Conservation (phyloP, 2,797 vertebrate species). For the Alauda arvensis region DNA sequence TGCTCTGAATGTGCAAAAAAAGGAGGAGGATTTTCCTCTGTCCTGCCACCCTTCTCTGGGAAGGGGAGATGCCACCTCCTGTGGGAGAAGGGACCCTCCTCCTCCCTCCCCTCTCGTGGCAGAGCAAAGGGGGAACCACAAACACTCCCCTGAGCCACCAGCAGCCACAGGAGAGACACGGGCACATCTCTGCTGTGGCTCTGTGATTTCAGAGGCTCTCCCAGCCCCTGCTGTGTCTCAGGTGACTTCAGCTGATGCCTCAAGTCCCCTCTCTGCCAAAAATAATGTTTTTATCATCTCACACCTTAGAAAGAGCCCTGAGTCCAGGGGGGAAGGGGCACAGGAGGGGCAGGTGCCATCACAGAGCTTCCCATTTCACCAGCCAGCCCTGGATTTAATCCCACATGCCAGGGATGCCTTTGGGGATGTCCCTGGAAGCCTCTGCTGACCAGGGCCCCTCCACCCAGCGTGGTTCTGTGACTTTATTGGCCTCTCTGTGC, state of each 20-base stretch:
- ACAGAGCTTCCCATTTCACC: neutral
- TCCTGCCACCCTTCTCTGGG: neutral
- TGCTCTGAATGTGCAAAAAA: neutral
- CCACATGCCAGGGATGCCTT: fast-evolving
- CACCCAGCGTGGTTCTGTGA: neutral
- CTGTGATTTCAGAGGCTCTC: fast-evolving
- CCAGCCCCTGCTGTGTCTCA: neutral
- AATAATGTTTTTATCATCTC: neutral
- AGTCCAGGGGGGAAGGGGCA: neutral
- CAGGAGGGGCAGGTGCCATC: neutral
- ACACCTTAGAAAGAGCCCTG: neutral
- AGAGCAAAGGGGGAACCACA: neutral
- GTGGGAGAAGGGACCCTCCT: neutral
- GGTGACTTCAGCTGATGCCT: neutral
- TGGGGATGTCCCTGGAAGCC: neutral
- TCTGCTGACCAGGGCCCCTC: neutral
- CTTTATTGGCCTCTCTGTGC: neutral
- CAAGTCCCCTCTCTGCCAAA: neutral
- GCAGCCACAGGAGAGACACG: neutral
- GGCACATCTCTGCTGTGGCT: neutral
- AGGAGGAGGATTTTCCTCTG: neutral
- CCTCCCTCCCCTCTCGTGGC: neutral
- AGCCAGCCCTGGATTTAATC: too few species aligned
- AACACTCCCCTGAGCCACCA: neutral
- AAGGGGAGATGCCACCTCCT: neutral